Base-by-base conservation (phyloP, 2,113 vertebrate species). In the Myrmecobius fasciatus region DNA sequence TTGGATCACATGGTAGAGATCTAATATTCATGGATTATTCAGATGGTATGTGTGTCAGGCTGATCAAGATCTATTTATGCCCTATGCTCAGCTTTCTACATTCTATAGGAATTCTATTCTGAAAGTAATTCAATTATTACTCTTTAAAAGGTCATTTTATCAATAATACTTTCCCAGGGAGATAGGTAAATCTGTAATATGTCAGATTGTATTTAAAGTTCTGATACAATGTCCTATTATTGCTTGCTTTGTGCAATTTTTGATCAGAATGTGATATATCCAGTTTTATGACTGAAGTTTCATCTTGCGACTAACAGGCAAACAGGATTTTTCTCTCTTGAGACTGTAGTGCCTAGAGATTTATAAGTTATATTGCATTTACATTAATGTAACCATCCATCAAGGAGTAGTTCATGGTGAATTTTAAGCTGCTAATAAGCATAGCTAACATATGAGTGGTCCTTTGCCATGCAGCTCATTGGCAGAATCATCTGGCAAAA, bases 401-500 rank as follows among this genome's bases (percentile, higher is more conserved):
- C 95, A 97, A 92, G 26, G 7, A 31, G 5, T 90, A 92, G n/a
- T 89, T 95, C 89, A 52, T 89, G 36, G 52, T 89, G 90, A 92
- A 94, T n/a, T 75, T 89, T 93, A 93, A 92, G 46, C 88, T 67
- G 28, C 91, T 14, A 31, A 7, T 47, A 91, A 95, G 89, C 48
- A 90, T 91, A 49, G 49, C 83, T 95, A 93, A 83, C 91, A 75
- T 47, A 93, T 91, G 88, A 92, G 67, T 95, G 91, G 43, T 89
- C 94, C 96, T 97, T 90, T 94, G 12, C 96, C 83, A 92, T 95
- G 90, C 25, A 92, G n/a, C 91, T 96, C 25, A 91, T 28, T 97
- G 97, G 95, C 92, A 96, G 91, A 83, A 92, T 96, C 92, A 92
- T 95, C 89, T 94, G 67, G 47, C 92, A 97, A 97, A 96, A 95